These are phyloP conservation scores for Caenorhabditis sp. DNA, from an alignment of 2,888 invertebrate species.

Conservation along the genomic window DNA sequence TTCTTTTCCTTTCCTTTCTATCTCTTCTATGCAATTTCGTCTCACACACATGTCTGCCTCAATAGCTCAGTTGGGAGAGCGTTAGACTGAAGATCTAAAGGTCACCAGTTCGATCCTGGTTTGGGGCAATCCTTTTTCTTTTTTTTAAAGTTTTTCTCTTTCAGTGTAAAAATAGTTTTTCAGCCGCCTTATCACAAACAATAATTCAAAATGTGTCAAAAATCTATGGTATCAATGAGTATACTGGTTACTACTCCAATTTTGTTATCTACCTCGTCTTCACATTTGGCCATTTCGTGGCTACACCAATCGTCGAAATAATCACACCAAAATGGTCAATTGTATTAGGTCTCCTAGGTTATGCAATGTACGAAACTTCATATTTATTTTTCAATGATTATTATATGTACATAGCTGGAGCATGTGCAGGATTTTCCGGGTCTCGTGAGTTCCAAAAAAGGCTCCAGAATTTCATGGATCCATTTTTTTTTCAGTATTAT, in stretches of 20 bases:
- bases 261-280: slow-evolving; percentile 30
- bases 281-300: slow-evolving; percentile 41
- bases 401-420: slow-evolving; percentile 30
- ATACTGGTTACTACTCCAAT: slow-evolving; percentile 33
- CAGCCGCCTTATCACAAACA: slow-evolving; percentile 37
- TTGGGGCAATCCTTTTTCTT: slow-evolving; percentile 56
- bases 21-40: neutral
- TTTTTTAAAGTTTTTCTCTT: neutral
- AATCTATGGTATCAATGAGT: slow-evolving; percentile 25
- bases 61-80: slow-evolving; percentile 71
- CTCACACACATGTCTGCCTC: slow-evolving; percentile 9
- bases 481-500: slow-evolving; percentile 21
- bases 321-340: slow-evolving; percentile 43
- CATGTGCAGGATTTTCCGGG: slow-evolving; percentile 36
- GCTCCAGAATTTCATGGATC: neutral
- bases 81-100: slow-evolving; percentile 72
- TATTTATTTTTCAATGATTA: slow-evolving; percentile 15
- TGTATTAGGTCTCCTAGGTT: slow-evolving; percentile 27
- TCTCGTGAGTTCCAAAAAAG: slow-evolving; percentile 13
- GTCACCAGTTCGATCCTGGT: slow-evolving; percentile 71
- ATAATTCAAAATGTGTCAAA: slow-evolving; percentile 30
- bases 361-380: slow-evolving; percentile 23
- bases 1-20: neutral
- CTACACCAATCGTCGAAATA: slow-evolving; percentile 40
- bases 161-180: neutral